Conservation (phyloP, 1,140 invertebrate species). For the Periplaneta americana region DNA sequence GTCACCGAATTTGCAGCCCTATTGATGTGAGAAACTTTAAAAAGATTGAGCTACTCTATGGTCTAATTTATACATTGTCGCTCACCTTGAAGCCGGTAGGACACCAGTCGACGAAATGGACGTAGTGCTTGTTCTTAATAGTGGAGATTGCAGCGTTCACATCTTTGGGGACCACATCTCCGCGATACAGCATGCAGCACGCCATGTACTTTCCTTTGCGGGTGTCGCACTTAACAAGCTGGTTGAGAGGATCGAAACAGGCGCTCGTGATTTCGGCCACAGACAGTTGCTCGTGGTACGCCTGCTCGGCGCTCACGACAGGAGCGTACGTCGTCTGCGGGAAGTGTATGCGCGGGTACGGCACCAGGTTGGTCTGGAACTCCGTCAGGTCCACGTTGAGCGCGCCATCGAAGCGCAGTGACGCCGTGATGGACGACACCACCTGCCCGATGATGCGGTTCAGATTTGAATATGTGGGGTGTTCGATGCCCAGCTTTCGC, state of each 20-base stretch:
- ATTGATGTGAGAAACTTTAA: too few relatives aligned
- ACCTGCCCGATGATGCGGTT: slow-evolving; percentile 53
- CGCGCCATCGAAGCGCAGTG: slow-evolving; percentile 60
- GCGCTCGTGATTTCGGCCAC: slow-evolving; percentile 85
- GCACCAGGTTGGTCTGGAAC: slow-evolving; percentile 70
- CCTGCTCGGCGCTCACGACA: slow-evolving; percentile 48
- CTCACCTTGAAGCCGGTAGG: slow-evolving; percentile 72
- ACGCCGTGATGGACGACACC: slow-evolving; percentile 53
- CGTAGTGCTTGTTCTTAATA: slow-evolving; percentile 82
- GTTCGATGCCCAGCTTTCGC: slow-evolving; percentile 50
- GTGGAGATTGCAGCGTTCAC: slow-evolving; percentile 78
- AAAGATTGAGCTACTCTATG: too few relatives aligned
- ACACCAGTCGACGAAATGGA: slow-evolving; percentile 80
- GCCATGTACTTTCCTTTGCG: slow-evolving; percentile 88
- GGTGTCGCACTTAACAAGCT: slow-evolving; percentile 83
- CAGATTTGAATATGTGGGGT: slow-evolving; percentile 53
- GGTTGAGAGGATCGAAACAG: slow-evolving; percentile 63
- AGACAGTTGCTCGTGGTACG: slow-evolving; percentile 76
- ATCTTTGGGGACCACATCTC: slow-evolving; percentile 68
- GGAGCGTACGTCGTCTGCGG: slow-evolving; percentile 58
- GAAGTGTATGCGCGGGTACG: slow-evolving; percentile 70
- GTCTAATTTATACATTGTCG: too few relatives aligned
- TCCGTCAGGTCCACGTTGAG: slow-evolving; percentile 79
- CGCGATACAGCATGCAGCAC: too few relatives aligned
- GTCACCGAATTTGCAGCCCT: too few relatives aligned